phyloP scores from a whole-genome alignment of 2,113 vertebrate genomes.

The Leuciscus idus region DNA sequence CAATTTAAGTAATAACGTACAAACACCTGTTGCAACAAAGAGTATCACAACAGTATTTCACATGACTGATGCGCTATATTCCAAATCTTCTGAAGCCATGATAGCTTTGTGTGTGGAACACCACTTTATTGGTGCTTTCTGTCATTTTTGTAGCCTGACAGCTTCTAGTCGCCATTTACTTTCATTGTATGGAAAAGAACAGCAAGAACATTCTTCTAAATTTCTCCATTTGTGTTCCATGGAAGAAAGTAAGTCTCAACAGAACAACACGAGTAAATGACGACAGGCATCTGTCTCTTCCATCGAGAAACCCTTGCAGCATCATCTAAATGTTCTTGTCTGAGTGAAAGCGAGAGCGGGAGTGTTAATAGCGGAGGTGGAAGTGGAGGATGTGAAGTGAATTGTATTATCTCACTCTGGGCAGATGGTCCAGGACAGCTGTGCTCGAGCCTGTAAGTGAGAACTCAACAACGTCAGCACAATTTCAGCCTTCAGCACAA shows the following conservation, averaged over 20 bases:
- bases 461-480: slow-evolving; percentile 14
- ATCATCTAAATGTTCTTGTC: slow-evolving; percentile 14
- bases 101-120: neutral
- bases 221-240: neutral
- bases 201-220: neutral
- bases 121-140: neutral
- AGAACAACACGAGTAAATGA: neutral
- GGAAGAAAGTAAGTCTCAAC: neutral
- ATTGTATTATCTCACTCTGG: slow-evolving; percentile 61
- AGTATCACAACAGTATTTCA: no score
- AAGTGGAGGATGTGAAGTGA: slow-evolving; percentile 55
- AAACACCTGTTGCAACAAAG: no score
- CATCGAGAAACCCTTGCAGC: neutral
- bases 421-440: slow-evolving; percentile 63
- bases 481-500: slow-evolving; percentile 13
- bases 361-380: slow-evolving; percentile 64
- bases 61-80: no score
- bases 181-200: neutral
- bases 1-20: no score
- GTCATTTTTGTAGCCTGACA: neutral
- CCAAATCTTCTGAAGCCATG: no score
- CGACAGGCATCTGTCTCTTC: neutral
- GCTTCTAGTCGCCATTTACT: neutral
- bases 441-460: neutral
- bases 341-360: slow-evolving; percentile 52